phyloP scores from a whole-genome alignment of 2,797 vertebrate species.

The Poecile montanus region DNA sequence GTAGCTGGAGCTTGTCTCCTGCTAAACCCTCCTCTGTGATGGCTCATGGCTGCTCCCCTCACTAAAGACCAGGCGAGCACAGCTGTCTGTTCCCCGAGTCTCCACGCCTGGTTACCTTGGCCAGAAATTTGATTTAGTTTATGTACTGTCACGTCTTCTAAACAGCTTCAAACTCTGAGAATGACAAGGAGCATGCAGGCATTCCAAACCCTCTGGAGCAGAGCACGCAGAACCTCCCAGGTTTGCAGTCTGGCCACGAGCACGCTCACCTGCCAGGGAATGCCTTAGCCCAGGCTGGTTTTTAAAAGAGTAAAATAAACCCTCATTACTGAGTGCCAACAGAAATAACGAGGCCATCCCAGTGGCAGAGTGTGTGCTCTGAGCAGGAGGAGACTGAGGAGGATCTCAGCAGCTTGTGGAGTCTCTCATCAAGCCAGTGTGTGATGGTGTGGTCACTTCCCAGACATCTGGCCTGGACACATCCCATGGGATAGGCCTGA shows the following conservation, averaged over 20 bases:
- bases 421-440: rapidly evolving
- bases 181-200: neutral
- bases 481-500: neutral
- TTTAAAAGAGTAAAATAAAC: neutral
- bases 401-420: neutral
- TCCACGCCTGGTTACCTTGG: neutral
- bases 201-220: neutral
- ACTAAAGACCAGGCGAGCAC: rapidly evolving
- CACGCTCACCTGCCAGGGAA: neutral
- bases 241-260: neutral
- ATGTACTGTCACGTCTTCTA: neutral
- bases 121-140: neutral
- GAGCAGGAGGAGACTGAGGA: neutral
- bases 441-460: rapidly evolving
- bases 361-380: neutral
- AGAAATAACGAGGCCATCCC: neutral
- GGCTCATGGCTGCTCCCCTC: neutral
- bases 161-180: neutral
- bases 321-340: neutral
- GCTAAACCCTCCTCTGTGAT: neutral
- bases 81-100: neutral
- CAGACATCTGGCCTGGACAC: neutral
- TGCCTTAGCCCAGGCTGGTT: neutral
- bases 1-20: neutral
- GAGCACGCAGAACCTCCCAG: neutral